Percentiles rank a stretch among this genome's conserved stretches.
Conservation (phyloP, 2,797 vertebrate species). For the Enteromius viviparus region DNA sequence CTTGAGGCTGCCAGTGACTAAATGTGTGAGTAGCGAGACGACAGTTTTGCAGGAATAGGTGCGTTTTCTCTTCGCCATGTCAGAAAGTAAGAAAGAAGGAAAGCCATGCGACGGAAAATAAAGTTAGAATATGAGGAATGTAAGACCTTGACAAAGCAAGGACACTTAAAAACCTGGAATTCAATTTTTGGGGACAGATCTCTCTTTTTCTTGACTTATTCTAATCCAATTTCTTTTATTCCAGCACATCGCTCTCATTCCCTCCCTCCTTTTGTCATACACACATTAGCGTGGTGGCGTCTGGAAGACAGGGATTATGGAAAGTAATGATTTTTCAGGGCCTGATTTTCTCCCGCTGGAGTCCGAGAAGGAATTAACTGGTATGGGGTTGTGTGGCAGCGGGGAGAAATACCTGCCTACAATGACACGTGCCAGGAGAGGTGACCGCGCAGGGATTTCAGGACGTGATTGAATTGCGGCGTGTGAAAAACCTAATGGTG, state of each 20-base stretch:
- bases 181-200: constrained; percentile 56
- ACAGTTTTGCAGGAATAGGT: constrained; percentile 43
- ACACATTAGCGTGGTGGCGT: constrained; percentile 57
- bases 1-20: constrained; percentile 49
- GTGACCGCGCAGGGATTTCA: constrained; percentile 58
- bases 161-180: constrained; percentile 60
- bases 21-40: constrained; percentile 51
- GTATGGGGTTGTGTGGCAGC: constrained; percentile 24
- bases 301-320: constrained; percentile 56
- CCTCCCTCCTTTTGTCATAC: constrained; percentile 56
- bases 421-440: constrained; percentile 38
- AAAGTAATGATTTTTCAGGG: constrained; percentile 60
- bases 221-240: constrained; percentile 61
- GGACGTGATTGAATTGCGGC: constrained; percentile 63
- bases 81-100: constrained; percentile 37
- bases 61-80: constrained; percentile 47
- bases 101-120: constrained; percentile 43
- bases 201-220: constrained; percentile 56
- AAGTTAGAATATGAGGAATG: constrained; percentile 58
- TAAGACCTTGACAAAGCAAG: constrained; percentile 59
- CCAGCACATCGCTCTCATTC: constrained; percentile 49
- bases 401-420: constrained; percentile 51
- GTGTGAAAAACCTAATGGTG: constrained; percentile 60
- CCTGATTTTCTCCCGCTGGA: constrained; percentile 49
- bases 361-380: constrained; percentile 58